phyloP scores from a whole-genome alignment of 2,113 vertebrate species.

The Rhinopithecus roxellana region DNA sequence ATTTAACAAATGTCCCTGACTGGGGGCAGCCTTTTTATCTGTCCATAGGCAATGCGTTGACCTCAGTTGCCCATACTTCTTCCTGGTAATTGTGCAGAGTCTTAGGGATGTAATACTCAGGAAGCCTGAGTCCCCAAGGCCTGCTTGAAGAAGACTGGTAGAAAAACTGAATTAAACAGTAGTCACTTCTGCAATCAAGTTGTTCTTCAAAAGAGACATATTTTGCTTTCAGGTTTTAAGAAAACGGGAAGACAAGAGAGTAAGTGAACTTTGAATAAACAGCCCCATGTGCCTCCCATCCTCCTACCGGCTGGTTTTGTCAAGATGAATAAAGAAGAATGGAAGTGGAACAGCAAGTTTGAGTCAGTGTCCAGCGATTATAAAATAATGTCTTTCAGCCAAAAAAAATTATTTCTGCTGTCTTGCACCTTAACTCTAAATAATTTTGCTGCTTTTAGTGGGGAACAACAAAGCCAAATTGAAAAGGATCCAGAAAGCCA shows the following conservation, averaged over 20 bases:
- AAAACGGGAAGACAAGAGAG: neutral
- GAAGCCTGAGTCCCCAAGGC: neutral
- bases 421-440: conserved; percentile 45
- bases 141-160: neutral
- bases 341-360: neutral
- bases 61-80: neutral
- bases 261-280: neutral
- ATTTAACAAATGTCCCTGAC: neutral
- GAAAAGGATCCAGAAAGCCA: conserved; percentile 42
- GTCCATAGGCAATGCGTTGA: neutral
- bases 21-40: neutral
- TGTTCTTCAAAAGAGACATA: neutral
- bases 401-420: conserved; percentile 46
- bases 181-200: conserved; percentile 8
- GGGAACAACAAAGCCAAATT: conserved; percentile 26
- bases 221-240: conserved; percentile 18
- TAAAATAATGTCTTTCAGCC: conserved; percentile 34
- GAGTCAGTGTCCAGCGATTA: neutral
- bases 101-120: neutral
- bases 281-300: neutral
- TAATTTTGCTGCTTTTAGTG: conserved; percentile 6
- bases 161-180: conserved; percentile 19
- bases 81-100: neutral
- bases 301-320: neutral
- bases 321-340: conserved; percentile 21